Base-by-base conservation (phyloP, 2,113 vertebrate genomes). In the Antechinus stuartii region DNA sequence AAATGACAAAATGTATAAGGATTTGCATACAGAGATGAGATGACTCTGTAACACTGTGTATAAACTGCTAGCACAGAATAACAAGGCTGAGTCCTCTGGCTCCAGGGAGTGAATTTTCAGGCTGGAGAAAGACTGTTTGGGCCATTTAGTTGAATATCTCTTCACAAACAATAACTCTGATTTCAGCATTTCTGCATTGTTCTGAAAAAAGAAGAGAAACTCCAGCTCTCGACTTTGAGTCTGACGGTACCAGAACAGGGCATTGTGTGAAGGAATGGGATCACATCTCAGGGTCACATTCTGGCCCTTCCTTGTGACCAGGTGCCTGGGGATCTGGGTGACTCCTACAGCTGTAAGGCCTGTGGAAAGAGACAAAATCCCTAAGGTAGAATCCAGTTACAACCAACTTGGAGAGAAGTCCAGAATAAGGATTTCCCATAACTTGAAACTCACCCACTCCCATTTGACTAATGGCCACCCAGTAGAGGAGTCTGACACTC, bases 191-290 rank as follows among this genome's bases (percentile, higher is more conserved):
- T 93, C 55, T 27, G 24, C 0, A 27, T 26, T 0, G 1, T 26
- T 26, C 53, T 47, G 76, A 35, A 98, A 96, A 46, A 6, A 92
- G 76, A 90, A 90, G 4, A 97, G 57, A 84, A 97, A 90, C 30
- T 47, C 93, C 8, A 96, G 5, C 30, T 93, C 90, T 91, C 91
- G 89, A 5, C 89, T 25, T 27, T 91, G 94, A 6, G 30, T 95
- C 49, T 92, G 52, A 24, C 76, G 94, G 57, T 97, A 97, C 91
- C 90, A 95, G 23, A 91, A 97, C 93, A 97, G 47, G 68, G 1
- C 5, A 91, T 3, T 0, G 2, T 97, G 89, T 55, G 91, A 35
- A 10, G 42, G 16, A 16, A 54, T 6, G 22, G 96, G 92, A 2
- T 19, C 23, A 61, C 93, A 97, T 0, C 1, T 0, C 90, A 96